Evolutionary conservation across 2,797 vertebrate species (phyloP).

Genomic region (Dryobates pubescens): DNA sequence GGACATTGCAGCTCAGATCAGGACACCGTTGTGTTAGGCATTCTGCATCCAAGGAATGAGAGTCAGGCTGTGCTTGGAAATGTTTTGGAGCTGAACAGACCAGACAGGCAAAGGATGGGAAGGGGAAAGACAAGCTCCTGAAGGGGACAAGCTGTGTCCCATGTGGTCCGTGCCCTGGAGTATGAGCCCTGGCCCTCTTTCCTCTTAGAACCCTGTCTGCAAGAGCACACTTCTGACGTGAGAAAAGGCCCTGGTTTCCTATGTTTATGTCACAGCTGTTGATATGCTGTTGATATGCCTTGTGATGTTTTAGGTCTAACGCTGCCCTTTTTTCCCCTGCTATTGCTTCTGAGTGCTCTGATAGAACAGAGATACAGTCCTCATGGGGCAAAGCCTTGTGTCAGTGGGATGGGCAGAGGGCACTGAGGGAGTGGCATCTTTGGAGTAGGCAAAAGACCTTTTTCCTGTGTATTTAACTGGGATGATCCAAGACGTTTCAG

Average conservation of each 20-base stretch:
- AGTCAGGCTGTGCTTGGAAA: not conserved
- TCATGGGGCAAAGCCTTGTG: not conserved
- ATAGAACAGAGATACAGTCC: not conserved
- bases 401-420: not conserved
- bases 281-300: not conserved
- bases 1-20: slow-evolving; percentile 3
- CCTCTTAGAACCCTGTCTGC: not conserved
- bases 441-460: rapidly evolving
- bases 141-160: not conserved
- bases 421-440: not conserved
- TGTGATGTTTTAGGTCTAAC: not conserved
- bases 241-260: not conserved
- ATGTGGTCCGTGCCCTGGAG: not conserved
- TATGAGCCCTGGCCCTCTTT: not conserved
- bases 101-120: not conserved
- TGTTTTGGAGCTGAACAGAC: not conserved
- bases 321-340: not conserved
- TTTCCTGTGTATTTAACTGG: not conserved
- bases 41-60: rapidly evolving
- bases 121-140: not conserved
- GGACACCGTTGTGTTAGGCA: not conserved
- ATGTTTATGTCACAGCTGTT: not conserved
- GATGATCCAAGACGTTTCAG: not conserved
- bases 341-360: not conserved
- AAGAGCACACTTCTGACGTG: not conserved